Percentiles rank a stretch among this genome's conserved stretches.
These are phyloP conservation scores for Rhyacichthys aspro DNA, from an alignment of 2,797 vertebrate species.

Conservation along the genomic window DNA sequence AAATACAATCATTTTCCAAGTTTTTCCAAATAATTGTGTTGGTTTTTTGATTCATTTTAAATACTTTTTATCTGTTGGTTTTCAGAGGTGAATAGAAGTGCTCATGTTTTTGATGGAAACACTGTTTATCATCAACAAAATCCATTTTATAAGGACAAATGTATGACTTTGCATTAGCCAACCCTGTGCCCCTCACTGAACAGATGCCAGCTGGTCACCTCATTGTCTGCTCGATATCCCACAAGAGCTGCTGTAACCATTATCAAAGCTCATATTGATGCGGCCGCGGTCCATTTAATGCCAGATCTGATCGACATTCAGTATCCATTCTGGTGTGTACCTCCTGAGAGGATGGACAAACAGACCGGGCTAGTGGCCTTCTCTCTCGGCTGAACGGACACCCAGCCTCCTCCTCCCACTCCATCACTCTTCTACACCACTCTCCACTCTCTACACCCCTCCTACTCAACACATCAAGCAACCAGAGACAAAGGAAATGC, in stretches of 20 bases:
- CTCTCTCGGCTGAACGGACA: constrained; percentile 23
- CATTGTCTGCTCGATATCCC: constrained; percentile 46
- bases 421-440: constrained; percentile 14
- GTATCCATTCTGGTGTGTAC: constrained; percentile 13
- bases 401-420: constrained; percentile 18
- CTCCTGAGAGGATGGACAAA: constrained; percentile 37
- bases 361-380: constrained; percentile 18
- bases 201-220: constrained; percentile 36
- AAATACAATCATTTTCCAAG: too few species aligned
- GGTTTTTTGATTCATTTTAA: too few species aligned
- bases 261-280: constrained; percentile 35
- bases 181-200: background rate
- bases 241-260: constrained; percentile 54
- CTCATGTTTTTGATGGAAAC: too few species aligned
- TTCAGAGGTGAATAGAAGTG: too few species aligned
- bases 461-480: constrained; percentile 32
- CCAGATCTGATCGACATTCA: constrained; percentile 40
- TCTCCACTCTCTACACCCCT: constrained; percentile 16
- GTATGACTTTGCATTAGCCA: background rate
- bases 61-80: too few species aligned
- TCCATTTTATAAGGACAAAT: background rate
- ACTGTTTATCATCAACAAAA: too few species aligned
- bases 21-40: too few species aligned
- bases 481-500: constrained; percentile 11
- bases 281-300: constrained; percentile 48